Evolutionary conservation across 2,113 vertebrate species (phyloP).

Genomic region (Entomyzon cyanotis): DNA sequence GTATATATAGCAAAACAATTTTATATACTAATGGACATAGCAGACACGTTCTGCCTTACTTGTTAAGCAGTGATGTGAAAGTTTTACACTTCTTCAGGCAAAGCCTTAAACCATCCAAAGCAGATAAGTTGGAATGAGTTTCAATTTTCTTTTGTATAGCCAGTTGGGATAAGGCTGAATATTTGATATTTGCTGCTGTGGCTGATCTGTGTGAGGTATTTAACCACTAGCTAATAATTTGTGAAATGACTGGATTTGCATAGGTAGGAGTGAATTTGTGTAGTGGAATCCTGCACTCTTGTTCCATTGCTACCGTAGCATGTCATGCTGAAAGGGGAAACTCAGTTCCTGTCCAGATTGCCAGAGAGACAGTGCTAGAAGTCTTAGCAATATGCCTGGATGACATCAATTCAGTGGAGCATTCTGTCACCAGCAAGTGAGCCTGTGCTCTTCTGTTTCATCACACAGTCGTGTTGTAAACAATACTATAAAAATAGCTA

Average conservation of each 20-base stretch:
- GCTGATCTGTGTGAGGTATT: neutral
- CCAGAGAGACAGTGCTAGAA: neutral
- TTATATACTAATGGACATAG: neutral
- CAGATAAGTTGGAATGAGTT: neutral
- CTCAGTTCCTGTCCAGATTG: neutral
- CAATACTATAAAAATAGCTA: neutral
- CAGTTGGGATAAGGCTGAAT: neutral
- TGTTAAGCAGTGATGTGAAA: neutral
- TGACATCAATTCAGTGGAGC: neutral
- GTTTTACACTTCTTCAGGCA: neutral
- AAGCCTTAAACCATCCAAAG: neutral
- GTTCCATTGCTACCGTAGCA: neutral
- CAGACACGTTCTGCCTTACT: neutral
- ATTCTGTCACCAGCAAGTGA: neutral
- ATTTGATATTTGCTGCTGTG: neutral
- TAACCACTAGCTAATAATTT: neutral
- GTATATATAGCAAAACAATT: neutral
- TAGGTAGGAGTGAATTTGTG: neutral
- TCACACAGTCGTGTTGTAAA: neutral
- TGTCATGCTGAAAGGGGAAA: neutral
- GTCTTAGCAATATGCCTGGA: neutral
- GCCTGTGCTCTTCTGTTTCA: neutral
- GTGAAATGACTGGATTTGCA: neutral
- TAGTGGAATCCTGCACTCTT: neutral
- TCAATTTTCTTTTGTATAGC: neutral